phyloP scores from a whole-genome alignment of 92 coral and sea anemone species.

The Chrysogorgia sp. region DNA sequence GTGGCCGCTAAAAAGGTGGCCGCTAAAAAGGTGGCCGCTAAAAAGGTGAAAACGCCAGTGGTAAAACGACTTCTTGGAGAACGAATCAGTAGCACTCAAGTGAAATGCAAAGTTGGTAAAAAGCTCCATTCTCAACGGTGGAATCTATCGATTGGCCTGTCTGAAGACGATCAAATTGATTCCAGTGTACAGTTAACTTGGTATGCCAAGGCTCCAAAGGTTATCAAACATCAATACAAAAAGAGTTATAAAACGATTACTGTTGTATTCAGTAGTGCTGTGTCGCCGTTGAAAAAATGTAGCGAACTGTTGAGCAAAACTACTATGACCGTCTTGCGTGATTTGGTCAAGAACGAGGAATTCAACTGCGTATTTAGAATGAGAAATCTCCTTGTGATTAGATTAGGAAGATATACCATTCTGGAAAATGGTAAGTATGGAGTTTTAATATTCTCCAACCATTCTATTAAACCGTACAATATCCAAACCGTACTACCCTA shows the following conservation, averaged over 20 bases:
- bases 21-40: neutral
- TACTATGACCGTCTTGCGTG: neutral
- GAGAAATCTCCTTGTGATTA: too few relatives aligned
- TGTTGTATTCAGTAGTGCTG: neutral
- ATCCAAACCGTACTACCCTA: too few relatives aligned
- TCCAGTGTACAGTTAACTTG: neutral
- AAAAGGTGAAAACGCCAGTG: neutral
- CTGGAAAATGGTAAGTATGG: too few relatives aligned
- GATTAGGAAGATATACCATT: too few relatives aligned
- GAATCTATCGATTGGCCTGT: neutral
- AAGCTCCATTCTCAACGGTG: neutral
- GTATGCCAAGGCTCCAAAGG: neutral
- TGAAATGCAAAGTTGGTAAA: neutral
- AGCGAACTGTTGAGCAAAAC: neutral
- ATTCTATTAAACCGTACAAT: too few relatives aligned
- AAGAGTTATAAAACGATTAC: neutral
- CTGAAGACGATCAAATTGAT: neutral
- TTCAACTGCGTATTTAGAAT: neutral
- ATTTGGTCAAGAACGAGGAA: neutral
- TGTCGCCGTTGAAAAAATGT: neutral
- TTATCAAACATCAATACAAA: neutral
- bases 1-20: neutral
- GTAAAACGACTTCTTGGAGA: neutral
- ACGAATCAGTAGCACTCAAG: neutral
- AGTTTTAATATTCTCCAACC: too few relatives aligned